Evolutionary conservation across 2,113 vertebrate species (phyloP), one percentile per base, ranked within the genome.

Genomic region (Phasianus colchicus): DNA sequence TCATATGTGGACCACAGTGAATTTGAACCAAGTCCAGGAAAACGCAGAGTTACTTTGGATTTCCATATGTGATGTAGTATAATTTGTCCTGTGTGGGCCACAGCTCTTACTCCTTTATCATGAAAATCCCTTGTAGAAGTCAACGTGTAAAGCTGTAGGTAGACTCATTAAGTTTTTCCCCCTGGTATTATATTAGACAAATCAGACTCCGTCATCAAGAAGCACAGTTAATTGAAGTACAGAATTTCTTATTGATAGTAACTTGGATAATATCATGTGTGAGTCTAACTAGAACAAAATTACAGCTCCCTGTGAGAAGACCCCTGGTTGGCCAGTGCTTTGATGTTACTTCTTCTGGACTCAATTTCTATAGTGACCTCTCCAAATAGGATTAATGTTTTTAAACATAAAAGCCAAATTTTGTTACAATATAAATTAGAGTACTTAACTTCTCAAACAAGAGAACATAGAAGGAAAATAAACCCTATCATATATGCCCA

Each of bases 11-110:
- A 90, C 74, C 72, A 85, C 88, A 83, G 61, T 34, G 52, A 89
- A 84, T 74, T 90, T 93, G 91, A 94, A 93, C 75, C 76, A 86
- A 86, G 65, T 94, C 55, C 84, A 87, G 66, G 24, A 84, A 93
- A 86, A 69, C 52, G n/a, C 38, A 92, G 42, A 73, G 32, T 81
- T 81, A 38, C 36, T 92, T 72, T 79, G 57, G 47, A 48, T 91
- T 91, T 57, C 66, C 84, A 89, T 42, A 65, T 88, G 86, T 22
- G 73, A 45, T 1, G 1, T 83, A 30, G 48, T 78, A 58, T 3
- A 1, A 42, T 76, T 75, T 90, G 76, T 79, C 65, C 82, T 75
- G 40, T 73, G 47, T 66, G 81, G 58, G 72, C 30, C 32, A 34
- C 10, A 61, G 36, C 47, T 93, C 42, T 21, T 42, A n/a, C 6